Evolutionary conservation across 2,888 invertebrate genomes (phyloP).

Genomic region (Macaria notata): DNA sequence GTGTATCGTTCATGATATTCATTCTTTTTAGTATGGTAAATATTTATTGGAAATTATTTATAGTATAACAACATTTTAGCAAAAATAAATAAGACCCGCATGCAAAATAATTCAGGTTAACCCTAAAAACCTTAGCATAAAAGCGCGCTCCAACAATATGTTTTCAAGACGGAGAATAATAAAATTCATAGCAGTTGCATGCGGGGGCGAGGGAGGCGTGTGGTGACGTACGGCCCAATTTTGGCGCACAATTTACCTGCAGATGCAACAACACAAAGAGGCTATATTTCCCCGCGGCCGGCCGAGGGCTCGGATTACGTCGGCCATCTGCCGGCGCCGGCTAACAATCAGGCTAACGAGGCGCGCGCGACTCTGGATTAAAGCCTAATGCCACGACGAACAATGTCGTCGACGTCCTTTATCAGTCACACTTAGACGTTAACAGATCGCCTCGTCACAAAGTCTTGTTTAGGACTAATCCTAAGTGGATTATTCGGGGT

Average conservation of each 20-base stretch:
- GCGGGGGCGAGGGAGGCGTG: constrained; percentile 66
- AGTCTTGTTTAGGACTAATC: constrained; percentile 76
- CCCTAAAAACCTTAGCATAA: constrained; percentile 24
- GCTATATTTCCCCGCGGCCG: constrained; percentile 58
- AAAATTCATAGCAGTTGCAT: constrained; percentile 68
- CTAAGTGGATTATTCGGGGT: constrained; percentile 73
- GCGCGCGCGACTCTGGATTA: constrained; percentile 71
- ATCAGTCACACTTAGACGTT: constrained; percentile 72
- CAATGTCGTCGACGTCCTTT: constrained; percentile 71
- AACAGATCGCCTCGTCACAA: constrained; percentile 74
- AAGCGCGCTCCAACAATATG: constrained; percentile 71
- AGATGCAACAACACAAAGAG: constrained; percentile 81
- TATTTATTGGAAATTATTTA: too few species aligned
- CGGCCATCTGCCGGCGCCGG: constrained; percentile 75
- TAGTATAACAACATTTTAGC: too few species aligned
- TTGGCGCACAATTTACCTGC: constrained; percentile 79
- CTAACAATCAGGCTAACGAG: constrained; percentile 80
- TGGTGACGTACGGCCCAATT: constrained; percentile 61
- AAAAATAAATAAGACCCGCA: too few species aligned
- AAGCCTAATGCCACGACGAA: constrained; percentile 75
- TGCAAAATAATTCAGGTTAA: too few species aligned
- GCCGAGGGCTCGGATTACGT: constrained; percentile 69
- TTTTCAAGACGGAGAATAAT: constrained; percentile 66
- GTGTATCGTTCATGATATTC: too few species aligned
- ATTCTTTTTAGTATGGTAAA: too few species aligned